Percentiles rank a stretch among this genome's conserved stretches.
phyloP scores from a whole-genome alignment of 2,113 vertebrate species.

The Bubalus kerabau region DNA sequence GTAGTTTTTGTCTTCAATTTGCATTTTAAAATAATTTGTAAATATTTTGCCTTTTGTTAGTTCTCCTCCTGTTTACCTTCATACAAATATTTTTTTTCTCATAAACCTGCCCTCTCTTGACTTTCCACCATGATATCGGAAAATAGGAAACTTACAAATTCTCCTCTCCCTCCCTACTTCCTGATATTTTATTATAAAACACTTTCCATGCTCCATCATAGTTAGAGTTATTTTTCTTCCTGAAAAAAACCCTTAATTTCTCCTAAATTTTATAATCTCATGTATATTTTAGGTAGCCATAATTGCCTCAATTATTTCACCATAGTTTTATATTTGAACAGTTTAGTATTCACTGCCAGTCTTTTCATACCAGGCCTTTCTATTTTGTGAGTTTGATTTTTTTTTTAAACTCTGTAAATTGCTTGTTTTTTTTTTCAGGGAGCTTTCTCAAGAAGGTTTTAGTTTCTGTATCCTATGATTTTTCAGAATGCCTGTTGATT shows the following conservation, averaged over 20 bases:
- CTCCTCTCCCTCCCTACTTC: neutral
- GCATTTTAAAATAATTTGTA: neutral
- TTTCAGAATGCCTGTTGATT: neutral
- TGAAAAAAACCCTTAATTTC: neutral
- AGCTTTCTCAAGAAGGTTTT: neutral
- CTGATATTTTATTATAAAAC: neutral
- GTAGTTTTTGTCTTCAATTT: neutral
- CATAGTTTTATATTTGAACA: neutral
- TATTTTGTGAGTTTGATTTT: neutral
- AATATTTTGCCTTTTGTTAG: neutral
- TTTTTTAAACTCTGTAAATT: neutral
- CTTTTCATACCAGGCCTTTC: neutral
- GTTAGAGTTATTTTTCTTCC: neutral
- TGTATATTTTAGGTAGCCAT: neutral
- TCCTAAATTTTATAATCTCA: neutral
- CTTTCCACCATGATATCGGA: neutral
- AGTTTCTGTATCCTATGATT: neutral
- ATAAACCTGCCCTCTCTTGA: neutral
- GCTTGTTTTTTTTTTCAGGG: neutral
- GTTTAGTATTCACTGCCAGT: neutral
- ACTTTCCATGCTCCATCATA: neutral
- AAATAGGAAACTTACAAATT: neutral
- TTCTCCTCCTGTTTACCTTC: neutral
- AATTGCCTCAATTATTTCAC: neutral
- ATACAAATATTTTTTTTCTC: neutral